Evolutionary conservation across 1,140 invertebrate genomes (phyloP), one percentile per base, ranked within the genome.

Genomic region (Caenorhabditis latens): DNA sequence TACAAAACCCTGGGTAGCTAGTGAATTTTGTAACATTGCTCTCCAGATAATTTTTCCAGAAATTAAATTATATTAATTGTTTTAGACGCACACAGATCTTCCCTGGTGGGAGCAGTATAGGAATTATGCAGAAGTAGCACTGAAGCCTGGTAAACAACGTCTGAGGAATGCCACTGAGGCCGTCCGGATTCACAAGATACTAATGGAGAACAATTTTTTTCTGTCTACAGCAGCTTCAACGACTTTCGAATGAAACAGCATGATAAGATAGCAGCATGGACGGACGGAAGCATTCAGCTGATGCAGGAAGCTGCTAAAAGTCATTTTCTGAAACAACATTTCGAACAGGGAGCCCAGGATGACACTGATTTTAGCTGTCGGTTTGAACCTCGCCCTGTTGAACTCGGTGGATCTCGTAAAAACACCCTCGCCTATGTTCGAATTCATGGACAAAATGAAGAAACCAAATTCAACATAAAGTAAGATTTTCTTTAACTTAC

Each of bases 1-100:
- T n/a, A n/a, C n/a, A n/a, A n/a, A n/a, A n/a, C n/a, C n/a, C n/a
- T 58, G 19, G 7, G 19, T 58, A 58, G 57, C 57, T 58, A 58
- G 57, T 19, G 57, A 19, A 58, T 58, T 58, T 19, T 58, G 57
- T 58, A 58, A 58, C 7, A 58, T 58, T 58, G 57, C 57, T 58
- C 57, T 58, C 57, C 7, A 58, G 57, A 9, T 58, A n/a, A n/a
- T n/a, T n/a, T n/a, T n/a, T n/a, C n/a, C n/a, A n/a, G n/a, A 19
- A 58, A 58, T 58, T 9, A 58, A 58, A 58, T 58, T 58, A 58
- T 7, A 9, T 9, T 9, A 58, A 58, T 58, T 58, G 57, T 58
- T 58, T 58, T 19, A 58, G 57, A 58, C 7, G 19, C 57, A 58
- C 19, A 9, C 57, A 9, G 57, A 58, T 9, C 57, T 58, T 58